phyloP scores from a whole-genome alignment of 2,797 vertebrate species.

The Halcyon chelicuti region DNA sequence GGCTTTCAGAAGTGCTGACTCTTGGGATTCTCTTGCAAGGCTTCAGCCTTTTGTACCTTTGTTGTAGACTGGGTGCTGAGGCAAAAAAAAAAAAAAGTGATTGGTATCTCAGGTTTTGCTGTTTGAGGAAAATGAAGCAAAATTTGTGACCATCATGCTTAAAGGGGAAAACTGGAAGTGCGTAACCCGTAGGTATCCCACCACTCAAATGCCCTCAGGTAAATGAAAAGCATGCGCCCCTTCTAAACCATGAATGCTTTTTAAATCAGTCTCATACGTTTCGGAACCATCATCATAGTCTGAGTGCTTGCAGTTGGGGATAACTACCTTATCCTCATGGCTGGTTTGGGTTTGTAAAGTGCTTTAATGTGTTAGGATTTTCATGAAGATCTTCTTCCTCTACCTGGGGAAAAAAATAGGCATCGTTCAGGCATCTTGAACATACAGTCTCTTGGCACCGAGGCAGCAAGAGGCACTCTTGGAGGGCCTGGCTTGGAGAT shows the following conservation, averaged over 20 bases:
- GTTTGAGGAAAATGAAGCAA: neutral
- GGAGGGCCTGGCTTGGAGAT: neutral
- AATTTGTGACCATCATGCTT: neutral
- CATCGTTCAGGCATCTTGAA: neutral
- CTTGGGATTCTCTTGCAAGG: neutral
- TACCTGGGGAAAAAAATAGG: neutral
- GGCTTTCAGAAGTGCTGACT: neutral
- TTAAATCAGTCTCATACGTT: neutral
- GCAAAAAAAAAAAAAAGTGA: neutral
- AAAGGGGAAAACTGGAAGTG: neutral
- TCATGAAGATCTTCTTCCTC: neutral
- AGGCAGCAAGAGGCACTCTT: neutral
- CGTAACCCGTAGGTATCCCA: neutral
- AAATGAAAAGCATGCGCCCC: neutral
- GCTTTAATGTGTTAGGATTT: neutral
- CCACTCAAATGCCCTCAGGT: neutral
- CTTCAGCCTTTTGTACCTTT: neutral
- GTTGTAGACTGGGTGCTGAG: neutral
- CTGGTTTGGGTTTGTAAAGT: neutral
- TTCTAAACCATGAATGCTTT: neutral
- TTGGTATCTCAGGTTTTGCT: neutral
- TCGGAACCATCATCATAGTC: neutral
- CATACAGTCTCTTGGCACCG: neutral
- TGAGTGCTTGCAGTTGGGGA: neutral
- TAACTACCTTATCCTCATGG: fast-evolving